Evolutionary conservation across 2,888 invertebrate species (phyloP).

Genomic region (Orthosia gracilis): DNA sequence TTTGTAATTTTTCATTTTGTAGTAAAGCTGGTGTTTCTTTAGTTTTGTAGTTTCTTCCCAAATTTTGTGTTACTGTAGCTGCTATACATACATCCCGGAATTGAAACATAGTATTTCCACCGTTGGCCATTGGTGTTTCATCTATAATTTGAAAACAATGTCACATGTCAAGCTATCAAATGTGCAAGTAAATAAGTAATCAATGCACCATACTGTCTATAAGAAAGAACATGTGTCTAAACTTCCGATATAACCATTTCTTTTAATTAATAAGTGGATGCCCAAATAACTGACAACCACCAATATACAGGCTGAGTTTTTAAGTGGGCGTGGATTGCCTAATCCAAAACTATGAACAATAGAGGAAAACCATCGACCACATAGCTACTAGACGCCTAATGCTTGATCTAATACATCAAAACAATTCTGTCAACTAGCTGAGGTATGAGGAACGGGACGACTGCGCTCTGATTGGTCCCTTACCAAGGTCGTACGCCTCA

Average conservation of each 20-base stretch:
- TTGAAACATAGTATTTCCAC: neutral
- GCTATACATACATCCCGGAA: slow-evolving; percentile 23
- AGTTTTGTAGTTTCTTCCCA: slow-evolving; percentile 12
- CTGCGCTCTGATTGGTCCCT: too few species aligned
- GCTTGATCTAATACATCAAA: too few species aligned
- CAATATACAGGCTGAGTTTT: neutral
- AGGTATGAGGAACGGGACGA: too few species aligned
- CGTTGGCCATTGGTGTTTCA: too few species aligned
- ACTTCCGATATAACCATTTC: neutral
- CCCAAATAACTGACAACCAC: neutral
- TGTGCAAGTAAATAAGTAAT: neutral
- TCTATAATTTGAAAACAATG: slow-evolving; percentile 5
- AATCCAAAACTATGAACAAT: too few species aligned
- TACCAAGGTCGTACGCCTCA: too few species aligned
- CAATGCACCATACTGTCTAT: neutral
- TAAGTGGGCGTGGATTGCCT: too few species aligned
- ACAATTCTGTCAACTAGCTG: too few species aligned
- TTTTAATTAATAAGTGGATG: neutral
- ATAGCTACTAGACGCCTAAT: too few species aligned
- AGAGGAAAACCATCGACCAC: too few species aligned
- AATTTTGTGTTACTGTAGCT: slow-evolving; percentile 24
- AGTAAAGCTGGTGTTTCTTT: slow-evolving; percentile 11
- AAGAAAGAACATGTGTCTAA: neutral
- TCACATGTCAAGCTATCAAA: neutral
- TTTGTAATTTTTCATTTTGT: slow-evolving; percentile 20